Conservation (phyloP, 92 coral and sea anemone species). For the Hydrozoanthus gracilis region DNA sequence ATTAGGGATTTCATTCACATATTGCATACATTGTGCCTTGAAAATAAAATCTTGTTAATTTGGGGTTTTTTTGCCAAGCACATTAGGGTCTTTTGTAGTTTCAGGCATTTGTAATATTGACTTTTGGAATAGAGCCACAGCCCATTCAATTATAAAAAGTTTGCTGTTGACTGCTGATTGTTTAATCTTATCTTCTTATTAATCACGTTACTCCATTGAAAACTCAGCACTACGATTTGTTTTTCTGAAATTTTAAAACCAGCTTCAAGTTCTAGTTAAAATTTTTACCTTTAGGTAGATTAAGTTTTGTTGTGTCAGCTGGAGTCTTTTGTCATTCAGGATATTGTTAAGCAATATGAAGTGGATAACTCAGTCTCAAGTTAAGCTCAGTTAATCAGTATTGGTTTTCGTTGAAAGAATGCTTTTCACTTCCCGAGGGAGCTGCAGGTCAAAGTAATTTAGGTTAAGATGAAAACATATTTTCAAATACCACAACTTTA, state of each 20-base stretch:
- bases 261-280: too few species aligned
- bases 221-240: too few species aligned
- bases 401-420: slow-evolving; percentile 6
- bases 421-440: slow-evolving; percentile 5
- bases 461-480: slow-evolving; percentile 6
- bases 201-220: not conserved
- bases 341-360: not conserved
- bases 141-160: not conserved
- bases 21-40: not conserved
- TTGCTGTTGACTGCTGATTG: not conserved
- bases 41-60: not conserved
- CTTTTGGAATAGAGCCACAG: not conserved
- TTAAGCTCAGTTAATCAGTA: slow-evolving; percentile 6
- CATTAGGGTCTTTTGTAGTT: not conserved
- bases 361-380: slow-evolving; percentile 9
- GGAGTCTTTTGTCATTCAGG: not conserved
- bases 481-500: slow-evolving; percentile 6
- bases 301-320: not conserved
- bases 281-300: not conserved
- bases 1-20: not conserved
- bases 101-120: not conserved
- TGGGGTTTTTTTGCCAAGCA: not conserved
- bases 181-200: not conserved
- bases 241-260: too few species aligned
- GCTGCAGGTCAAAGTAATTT: slow-evolving; percentile 1